Conservation (phyloP, 2,888 invertebrate species). For the Trichogramma evanescens region DNA sequence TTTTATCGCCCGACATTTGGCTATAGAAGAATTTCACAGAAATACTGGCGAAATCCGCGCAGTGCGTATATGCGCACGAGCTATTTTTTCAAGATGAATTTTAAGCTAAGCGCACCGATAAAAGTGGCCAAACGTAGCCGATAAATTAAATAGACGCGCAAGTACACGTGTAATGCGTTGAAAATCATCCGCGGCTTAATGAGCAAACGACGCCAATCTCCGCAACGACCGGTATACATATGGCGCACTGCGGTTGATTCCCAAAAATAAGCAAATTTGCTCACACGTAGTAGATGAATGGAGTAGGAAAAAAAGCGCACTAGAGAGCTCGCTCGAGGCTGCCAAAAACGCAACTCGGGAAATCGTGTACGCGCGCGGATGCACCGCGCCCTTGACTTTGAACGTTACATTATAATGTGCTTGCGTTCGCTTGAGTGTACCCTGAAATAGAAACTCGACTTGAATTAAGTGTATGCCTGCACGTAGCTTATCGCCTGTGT, state of each 20-base stretch:
- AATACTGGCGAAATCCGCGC: no score
- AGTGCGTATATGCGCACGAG: no score
- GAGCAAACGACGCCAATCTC: no score
- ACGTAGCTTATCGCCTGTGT: not conserved
- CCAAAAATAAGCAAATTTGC: constrained; percentile 18
- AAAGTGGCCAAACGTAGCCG: no score
- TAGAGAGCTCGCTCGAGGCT: not conserved
- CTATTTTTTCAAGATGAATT: no score
- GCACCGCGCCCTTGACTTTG: constrained; percentile 2
- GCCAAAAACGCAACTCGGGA: constrained; percentile 15
- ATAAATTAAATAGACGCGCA: no score
- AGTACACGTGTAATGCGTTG: no score
- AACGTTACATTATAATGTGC: no score
- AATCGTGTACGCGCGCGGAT: constrained; percentile 2
- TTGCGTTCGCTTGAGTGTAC: not conserved
- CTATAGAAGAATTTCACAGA: no score
- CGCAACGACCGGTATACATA: not conserved
- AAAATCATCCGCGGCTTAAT: no score
- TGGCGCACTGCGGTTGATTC: constrained; percentile 5
- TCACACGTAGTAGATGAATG: not conserved
- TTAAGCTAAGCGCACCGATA: no score
- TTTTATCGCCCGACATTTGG: constrained; percentile 6
- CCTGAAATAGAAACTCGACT: constrained; percentile 6
- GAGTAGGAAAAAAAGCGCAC: not conserved
- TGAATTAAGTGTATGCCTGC: not conserved